These are phyloP conservation scores for Leucophora obtusa DNA, from an alignment of 2,888 invertebrate species.

Conservation along the genomic window DNA sequence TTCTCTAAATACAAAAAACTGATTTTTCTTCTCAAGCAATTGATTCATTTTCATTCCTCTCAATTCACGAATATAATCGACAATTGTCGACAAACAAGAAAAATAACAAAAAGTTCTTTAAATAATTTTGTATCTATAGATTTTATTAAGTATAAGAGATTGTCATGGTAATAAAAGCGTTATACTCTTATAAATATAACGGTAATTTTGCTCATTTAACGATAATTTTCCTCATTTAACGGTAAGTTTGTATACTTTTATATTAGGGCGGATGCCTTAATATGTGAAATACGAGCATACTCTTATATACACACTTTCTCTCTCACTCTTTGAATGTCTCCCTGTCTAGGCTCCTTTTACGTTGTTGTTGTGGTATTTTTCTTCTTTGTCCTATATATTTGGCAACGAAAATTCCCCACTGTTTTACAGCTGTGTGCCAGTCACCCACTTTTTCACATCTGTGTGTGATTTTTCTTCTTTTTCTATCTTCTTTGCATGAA, in stretches of 20 bases:
- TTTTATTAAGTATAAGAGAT: constrained; percentile 12
- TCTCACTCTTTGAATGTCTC: neutral
- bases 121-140: constrained; percentile 19
- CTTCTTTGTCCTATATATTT: neutral
- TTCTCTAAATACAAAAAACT: neutral
- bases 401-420: neutral
- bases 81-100: neutral
- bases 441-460: constrained; percentile 48
- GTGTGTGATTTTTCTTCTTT: constrained; percentile 4
- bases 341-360: constrained; percentile 1
- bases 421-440: constrained; percentile 40
- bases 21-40: neutral
- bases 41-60: neutral
- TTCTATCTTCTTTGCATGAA: constrained; percentile 51
- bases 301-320: neutral
- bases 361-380: constrained; percentile 12
- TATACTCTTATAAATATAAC: constrained; percentile 40
- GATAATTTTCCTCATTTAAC: neutral
- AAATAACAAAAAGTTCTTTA: constrained; percentile 17
- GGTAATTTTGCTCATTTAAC: constrained; percentile 46
- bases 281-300: constrained; percentile 11
- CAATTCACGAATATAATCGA: neutral
- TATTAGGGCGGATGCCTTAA: constrained; percentile 62
- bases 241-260: neutral
- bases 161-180: constrained; percentile 42